Evolutionary conservation across 2,797 vertebrate genomes (phyloP).

Genomic region (Brachymystax lenok): DNA sequence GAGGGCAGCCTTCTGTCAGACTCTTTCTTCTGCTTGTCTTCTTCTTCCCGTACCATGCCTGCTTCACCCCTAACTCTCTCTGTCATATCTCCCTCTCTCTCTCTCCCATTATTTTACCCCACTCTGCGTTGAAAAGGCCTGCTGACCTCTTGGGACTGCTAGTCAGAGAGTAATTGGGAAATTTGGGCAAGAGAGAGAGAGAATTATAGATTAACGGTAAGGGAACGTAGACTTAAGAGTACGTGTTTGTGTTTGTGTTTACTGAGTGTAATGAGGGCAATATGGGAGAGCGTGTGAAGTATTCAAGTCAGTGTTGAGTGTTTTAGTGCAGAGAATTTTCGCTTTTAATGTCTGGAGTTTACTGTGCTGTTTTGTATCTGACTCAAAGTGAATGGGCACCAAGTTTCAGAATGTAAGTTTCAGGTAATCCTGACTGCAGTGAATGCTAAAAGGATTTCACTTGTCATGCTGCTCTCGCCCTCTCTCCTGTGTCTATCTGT

Average conservation of each 20-base stretch:
- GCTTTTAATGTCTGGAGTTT: not conserved
- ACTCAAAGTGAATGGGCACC: not conserved
- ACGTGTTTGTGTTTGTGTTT: not conserved
- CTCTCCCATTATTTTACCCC: slow-evolving; percentile 3
- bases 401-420: not conserved
- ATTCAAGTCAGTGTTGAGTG: too few relatives aligned
- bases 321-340: not conserved
- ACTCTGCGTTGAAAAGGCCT: not conserved
- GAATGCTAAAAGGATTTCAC: not conserved
- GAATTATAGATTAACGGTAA: not conserved
- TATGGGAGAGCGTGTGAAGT: too few relatives aligned
- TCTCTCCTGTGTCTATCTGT: not conserved
- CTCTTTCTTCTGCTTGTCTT: slow-evolving; percentile 12
- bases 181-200: not conserved
- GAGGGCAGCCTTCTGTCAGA: slow-evolving; percentile 8
- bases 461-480: not conserved
- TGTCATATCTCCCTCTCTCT: not conserved
- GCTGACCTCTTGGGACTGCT: slow-evolving; percentile 7
- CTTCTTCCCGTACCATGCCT: not conserved
- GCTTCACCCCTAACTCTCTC: not conserved
- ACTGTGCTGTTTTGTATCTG: not conserved
- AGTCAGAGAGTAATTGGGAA: not conserved
- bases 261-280: not conserved
- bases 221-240: not conserved
- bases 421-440: not conserved